phyloP scores from a whole-genome alignment of 2,888 invertebrate genomes.

The Meteorus cinctellus region DNA sequence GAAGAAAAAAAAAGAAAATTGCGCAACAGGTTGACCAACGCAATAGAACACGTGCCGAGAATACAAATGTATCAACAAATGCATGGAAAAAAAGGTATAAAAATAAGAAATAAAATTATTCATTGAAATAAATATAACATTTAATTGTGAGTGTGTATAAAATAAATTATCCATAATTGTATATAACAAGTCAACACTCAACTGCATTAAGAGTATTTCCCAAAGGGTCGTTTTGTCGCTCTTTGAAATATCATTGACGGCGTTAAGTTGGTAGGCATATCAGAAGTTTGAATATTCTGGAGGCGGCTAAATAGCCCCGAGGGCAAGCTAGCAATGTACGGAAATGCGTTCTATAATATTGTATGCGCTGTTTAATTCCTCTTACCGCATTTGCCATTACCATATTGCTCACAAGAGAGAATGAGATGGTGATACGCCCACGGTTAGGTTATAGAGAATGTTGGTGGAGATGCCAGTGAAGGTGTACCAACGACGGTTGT shows the following conservation, averaged over 20 bases:
- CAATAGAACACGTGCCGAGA: neutral
- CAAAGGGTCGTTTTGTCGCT: neutral
- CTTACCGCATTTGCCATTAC: slow-evolving; percentile 4
- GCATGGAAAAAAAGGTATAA: neutral
- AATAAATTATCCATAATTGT: too few species aligned
- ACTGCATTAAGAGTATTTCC: neutral
- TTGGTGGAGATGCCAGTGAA: slow-evolving; percentile 35
- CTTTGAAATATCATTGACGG: neutral
- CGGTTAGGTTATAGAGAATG: slow-evolving; percentile 18
- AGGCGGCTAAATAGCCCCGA: slow-evolving; percentile 8
- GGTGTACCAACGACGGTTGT: slow-evolving; percentile 40
- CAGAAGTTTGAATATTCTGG: neutral
- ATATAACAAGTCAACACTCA: neutral
- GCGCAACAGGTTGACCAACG: slow-evolving; percentile 24
- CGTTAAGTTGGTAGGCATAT: neutral
- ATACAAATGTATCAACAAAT: neutral
- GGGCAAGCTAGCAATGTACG: neutral
- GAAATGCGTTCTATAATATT: slow-evolving; percentile 1
- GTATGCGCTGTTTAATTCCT: slow-evolving; percentile 7
- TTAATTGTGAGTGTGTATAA: too few species aligned
- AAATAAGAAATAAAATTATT: neutral
- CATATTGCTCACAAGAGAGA: neutral
- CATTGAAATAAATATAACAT: too few species aligned
- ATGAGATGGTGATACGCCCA: slow-evolving; percentile 20
- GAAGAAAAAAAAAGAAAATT: neutral